Conservation (phyloP, 2,888 invertebrate genomes). For the Glyphotaelius pellucidus region DNA sequence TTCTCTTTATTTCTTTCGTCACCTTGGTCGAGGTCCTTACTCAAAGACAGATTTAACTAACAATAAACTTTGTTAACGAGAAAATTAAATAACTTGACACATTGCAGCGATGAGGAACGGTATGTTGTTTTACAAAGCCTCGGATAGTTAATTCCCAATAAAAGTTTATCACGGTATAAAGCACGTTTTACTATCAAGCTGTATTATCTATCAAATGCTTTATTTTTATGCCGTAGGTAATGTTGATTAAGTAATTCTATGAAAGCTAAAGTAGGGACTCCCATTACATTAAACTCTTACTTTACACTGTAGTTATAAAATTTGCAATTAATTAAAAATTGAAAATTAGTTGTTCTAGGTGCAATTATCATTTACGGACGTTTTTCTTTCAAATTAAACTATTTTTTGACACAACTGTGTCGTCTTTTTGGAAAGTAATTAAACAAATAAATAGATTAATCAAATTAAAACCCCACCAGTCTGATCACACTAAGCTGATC, state of each 20-base stretch:
- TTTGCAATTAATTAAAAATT: neutral
- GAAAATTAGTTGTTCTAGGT: neutral
- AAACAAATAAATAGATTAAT: too few relatives aligned
- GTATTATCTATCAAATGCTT: neutral
- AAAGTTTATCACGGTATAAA: slow-evolving; percentile 30
- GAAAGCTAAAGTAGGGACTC: neutral
- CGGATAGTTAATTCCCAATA: slow-evolving; percentile 18
- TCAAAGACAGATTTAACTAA: slow-evolving; percentile 57
- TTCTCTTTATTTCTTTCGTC: neutral
- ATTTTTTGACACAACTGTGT: too few relatives aligned
- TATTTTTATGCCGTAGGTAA: neutral
- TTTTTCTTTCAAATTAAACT: too few relatives aligned
- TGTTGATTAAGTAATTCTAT: neutral
- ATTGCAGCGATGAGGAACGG: slow-evolving; percentile 46
- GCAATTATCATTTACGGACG: neutral
- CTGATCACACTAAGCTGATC: too few relatives aligned
- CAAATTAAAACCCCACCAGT: too few relatives aligned
- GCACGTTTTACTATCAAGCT: neutral
- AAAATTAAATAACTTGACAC: slow-evolving; percentile 61
- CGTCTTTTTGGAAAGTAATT: too few relatives aligned
- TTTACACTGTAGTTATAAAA: neutral
- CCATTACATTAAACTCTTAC: neutral
- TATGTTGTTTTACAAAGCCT: slow-evolving; percentile 29
- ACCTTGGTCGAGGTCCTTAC: slow-evolving; percentile 27
- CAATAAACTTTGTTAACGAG: slow-evolving; percentile 60